A percentile compares a stretch with the other conserved stretches of the same genome.
These are phyloP conservation scores for Charina bottae DNA, from an alignment of 2,113 vertebrate species.

Conservation along the genomic window DNA sequence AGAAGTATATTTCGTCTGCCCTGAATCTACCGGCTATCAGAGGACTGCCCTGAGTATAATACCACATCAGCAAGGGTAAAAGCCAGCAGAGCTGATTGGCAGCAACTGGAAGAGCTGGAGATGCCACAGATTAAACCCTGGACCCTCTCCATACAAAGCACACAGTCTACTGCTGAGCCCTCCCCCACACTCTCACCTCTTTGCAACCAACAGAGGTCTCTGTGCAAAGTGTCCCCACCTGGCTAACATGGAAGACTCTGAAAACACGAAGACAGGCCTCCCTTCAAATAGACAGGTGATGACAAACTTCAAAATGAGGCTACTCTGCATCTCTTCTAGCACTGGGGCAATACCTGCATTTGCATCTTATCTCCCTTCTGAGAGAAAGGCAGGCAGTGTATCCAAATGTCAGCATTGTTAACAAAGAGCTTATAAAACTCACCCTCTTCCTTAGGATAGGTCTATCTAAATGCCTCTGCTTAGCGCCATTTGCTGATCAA, in stretches of 20 bases:
- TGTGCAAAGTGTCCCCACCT: background rate
- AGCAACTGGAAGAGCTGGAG: background rate
- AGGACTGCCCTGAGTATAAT: background rate
- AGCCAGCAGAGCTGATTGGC: background rate
- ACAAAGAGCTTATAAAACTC: conserved; percentile 29
- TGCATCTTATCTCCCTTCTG: conserved; percentile 60
- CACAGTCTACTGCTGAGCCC: background rate
- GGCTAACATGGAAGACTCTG: conserved; percentile 29
- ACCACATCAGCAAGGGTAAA: background rate
- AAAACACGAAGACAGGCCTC: conserved; percentile 38
- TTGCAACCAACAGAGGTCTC: background rate
- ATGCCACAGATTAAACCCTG: background rate
- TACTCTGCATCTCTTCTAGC: conserved; percentile 12
- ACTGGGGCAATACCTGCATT: conserved; percentile 52
- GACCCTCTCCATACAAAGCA: background rate
- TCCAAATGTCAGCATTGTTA: conserved; percentile 65
- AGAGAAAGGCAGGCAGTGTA: conserved; percentile 14
- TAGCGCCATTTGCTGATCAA: conserved; percentile 8
- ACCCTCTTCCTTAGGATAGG: conserved; percentile 37
- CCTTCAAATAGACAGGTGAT: conserved; percentile 62
- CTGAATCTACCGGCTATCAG: background rate
- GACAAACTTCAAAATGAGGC: conserved; percentile 65
- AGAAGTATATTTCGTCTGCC: background rate
- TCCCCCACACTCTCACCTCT: background rate
- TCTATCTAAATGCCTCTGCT: conserved; percentile 25